phyloP scores from a whole-genome alignment of 2,888 invertebrate genomes.

The Operophtera brumata region DNA sequence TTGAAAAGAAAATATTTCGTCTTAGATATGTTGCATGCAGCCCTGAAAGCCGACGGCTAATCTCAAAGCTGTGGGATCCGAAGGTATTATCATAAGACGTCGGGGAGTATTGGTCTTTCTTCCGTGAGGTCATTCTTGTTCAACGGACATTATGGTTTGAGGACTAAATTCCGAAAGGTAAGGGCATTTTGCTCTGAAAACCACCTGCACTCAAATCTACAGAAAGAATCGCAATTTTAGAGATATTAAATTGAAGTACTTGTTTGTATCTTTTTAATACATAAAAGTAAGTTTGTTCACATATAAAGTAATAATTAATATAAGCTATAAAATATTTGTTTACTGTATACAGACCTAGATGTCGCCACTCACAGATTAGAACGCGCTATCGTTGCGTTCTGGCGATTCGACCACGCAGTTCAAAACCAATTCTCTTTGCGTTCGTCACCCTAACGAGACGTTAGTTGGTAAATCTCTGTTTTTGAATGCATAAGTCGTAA shows the following conservation, averaged over 20 bases:
- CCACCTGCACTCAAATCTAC: constrained; percentile 41
- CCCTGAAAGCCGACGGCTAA: constrained; percentile 57
- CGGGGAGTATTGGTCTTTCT: too few relatives aligned
- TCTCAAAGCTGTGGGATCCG: constrained; percentile 48
- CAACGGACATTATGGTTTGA: too few relatives aligned
- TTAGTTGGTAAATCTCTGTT: constrained; percentile 1
- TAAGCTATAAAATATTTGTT: too few relatives aligned
- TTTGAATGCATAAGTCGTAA: not conserved
- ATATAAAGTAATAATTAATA: too few relatives aligned
- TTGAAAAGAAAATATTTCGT: too few relatives aligned
- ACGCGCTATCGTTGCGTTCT: constrained; percentile 5
- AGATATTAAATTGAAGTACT: too few relatives aligned
- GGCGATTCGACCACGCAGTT: not conserved
- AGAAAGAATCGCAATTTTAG: constrained; percentile 30
- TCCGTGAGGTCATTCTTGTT: too few relatives aligned
- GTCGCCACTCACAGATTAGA: constrained; percentile 5
- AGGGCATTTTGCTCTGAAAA: too few relatives aligned
- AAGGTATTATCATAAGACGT: constrained; percentile 59
- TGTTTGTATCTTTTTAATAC: too few relatives aligned
- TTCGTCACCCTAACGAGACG: not conserved
- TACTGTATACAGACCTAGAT: not conserved
- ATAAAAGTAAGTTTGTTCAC: too few relatives aligned
- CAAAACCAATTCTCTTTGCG: not conserved
- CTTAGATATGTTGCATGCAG: too few relatives aligned
- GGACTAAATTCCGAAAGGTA: too few relatives aligned